Percentiles rank a stretch among this genome's conserved stretches.
These are phyloP conservation scores for Hymenochirus boettgeri DNA, from an alignment of 2,113 vertebrate species.

Conservation along the genomic window DNA sequence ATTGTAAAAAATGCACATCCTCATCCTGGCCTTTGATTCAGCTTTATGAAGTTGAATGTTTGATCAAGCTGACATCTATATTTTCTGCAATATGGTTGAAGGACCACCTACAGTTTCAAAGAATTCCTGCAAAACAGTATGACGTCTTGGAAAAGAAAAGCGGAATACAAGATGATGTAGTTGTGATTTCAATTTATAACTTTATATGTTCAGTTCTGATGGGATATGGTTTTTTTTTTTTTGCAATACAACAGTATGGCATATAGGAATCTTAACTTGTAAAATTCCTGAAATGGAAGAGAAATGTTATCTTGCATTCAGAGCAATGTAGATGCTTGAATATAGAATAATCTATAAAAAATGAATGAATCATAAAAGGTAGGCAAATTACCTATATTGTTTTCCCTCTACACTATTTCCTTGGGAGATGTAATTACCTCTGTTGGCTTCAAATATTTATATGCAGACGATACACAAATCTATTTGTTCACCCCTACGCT, in stretches of 20 bases:
- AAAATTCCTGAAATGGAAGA: no score
- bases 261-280: neutral
- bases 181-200: conserved; percentile 4
- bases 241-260: neutral
- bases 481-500: no score
- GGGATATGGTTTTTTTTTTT: neutral
- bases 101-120: conserved; percentile 38
- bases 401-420: no score
- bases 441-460: no score
- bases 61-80: conserved; percentile 36
- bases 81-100: conserved; percentile 26
- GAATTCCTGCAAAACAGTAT: conserved; percentile 22
- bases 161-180: conserved; percentile 11
- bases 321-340: no score
- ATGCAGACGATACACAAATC: no score
- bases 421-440: no score
- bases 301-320: no score
- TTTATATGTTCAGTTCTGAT: neutral
- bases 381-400: no score
- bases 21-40: conserved; percentile 31
- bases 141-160: neutral
- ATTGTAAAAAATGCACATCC: conserved; percentile 4
- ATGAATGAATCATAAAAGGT: no score
- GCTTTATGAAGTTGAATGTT: conserved; percentile 29
- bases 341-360: no score